These are phyloP conservation scores for Myrmecobius fasciatus DNA, from an alignment of 2,113 vertebrate genomes.

Conservation along the genomic window DNA sequence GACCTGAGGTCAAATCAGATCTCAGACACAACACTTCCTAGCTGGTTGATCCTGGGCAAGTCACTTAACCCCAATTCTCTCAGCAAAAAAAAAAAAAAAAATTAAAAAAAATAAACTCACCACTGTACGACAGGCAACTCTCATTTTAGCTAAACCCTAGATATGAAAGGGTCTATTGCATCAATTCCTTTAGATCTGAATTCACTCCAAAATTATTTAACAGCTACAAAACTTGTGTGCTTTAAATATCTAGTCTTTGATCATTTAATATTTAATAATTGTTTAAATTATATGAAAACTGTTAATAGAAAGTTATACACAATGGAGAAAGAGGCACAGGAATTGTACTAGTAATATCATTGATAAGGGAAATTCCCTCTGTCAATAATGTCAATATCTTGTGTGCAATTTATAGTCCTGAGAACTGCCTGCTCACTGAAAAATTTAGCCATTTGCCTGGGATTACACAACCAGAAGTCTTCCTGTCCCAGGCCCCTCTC, in stretches of 20 bases:
- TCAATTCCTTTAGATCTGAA: slow-evolving; percentile 73
- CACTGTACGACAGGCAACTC: slow-evolving; percentile 62
- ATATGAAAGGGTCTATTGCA: slow-evolving; percentile 66
- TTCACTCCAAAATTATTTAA: slow-evolving; percentile 69
- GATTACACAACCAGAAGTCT: not conserved
- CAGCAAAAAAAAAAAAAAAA: too few relatives aligned
- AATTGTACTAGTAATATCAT: not conserved
- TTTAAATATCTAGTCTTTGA: slow-evolving; percentile 77
- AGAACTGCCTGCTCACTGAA: not conserved
- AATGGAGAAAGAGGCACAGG: not conserved
- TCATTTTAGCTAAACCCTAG: slow-evolving; percentile 50
- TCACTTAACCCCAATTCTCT: too few relatives aligned
- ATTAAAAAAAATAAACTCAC: not conserved
- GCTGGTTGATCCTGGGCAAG: too few relatives aligned
- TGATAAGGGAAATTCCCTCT: not conserved
- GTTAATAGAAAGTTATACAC: slow-evolving; percentile 53
- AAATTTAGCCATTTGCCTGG: not conserved
- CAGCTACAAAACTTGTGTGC: slow-evolving; percentile 70
- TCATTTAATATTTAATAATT: slow-evolving; percentile 67
- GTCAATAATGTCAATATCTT: not conserved
- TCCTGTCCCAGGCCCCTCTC: not conserved
- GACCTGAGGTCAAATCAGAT: too few relatives aligned
- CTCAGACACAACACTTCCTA: too few relatives aligned
- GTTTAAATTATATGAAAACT: slow-evolving; percentile 76
- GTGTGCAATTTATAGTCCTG: not conserved